Conservation (phyloP, 2,888 invertebrate genomes). For the Lithosia quadra region DNA sequence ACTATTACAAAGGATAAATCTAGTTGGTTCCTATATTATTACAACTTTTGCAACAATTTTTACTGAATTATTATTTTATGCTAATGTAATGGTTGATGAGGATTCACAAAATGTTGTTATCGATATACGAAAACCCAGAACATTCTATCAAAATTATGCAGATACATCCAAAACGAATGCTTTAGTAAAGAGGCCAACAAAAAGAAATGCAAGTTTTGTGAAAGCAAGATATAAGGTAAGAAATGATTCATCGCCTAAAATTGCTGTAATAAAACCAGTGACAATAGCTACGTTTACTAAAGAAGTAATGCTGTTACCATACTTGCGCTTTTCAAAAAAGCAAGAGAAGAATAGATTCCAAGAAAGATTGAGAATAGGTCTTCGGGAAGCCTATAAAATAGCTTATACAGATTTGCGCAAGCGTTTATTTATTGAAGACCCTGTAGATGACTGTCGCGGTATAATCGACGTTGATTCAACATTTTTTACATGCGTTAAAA, state of each 20-base stretch:
- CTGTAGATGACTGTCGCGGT: conserved; percentile 59
- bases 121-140: conserved; percentile 57
- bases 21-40: conserved; percentile 51
- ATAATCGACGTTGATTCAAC: conserved; percentile 65
- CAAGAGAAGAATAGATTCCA: conserved; percentile 58
- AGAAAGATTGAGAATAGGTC: conserved; percentile 54
- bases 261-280: conserved; percentile 56
- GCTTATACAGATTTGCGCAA: conserved; percentile 59
- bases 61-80: conserved; percentile 6
- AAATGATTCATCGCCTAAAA: conserved; percentile 50
- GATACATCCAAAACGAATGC: conserved; percentile 36
- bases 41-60: conserved; percentile 11
- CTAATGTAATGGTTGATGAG: conserved; percentile 50
- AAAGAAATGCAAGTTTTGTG: conserved; percentile 3
- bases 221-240: conserved; percentile 5
- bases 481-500: conserved; percentile 65
- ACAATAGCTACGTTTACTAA: conserved; percentile 54
- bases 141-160: conserved; percentile 33
- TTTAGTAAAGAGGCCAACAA: conserved; percentile 38
- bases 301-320: conserved; percentile 65
- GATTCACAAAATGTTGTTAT: conserved; percentile 57
- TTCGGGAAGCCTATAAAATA: conserved; percentile 68
- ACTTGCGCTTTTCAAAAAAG: conserved; percentile 62
- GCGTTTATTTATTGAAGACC: conserved; percentile 57
- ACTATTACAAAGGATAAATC: conserved; percentile 34